Conservation (phyloP, 2,888 invertebrate genomes). For the Pterostichus madidus region DNA sequence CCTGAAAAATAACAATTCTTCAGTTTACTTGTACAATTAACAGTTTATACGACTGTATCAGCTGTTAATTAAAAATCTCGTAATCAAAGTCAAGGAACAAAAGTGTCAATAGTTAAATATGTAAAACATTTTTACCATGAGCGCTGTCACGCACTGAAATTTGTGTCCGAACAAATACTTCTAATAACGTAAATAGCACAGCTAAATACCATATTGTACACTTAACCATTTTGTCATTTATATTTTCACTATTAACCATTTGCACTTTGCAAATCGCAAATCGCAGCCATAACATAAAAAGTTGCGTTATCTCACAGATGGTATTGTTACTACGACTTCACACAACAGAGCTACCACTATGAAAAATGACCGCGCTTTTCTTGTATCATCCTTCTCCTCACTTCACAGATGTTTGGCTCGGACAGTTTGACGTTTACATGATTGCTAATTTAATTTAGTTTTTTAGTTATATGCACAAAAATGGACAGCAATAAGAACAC, state of each 20-base stretch:
- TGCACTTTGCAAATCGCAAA: slow-evolving; percentile 60
- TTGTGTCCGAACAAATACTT: slow-evolving; percentile 84
- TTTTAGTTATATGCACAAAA: not conserved
- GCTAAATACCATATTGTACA: slow-evolving; percentile 82
- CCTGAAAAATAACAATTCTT: slow-evolving; percentile 78
- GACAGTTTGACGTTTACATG: slow-evolving; percentile 32
- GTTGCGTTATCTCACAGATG: slow-evolving; percentile 66
- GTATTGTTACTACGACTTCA: slow-evolving; percentile 59
- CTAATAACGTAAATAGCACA: slow-evolving; percentile 84
- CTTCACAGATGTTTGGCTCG: slow-evolving; percentile 10
- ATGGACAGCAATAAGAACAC: slow-evolving; percentile 26
- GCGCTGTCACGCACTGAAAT: slow-evolving; percentile 86
- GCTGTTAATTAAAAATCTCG: slow-evolving; percentile 62
- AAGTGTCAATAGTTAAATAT: slow-evolving; percentile 72
- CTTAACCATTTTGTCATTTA: slow-evolving; percentile 76
- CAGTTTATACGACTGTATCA: slow-evolving; percentile 41
- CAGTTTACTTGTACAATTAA: slow-evolving; percentile 25
- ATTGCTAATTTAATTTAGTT: not conserved
- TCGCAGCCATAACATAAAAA: slow-evolving; percentile 67
- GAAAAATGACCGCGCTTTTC: slow-evolving; percentile 57
- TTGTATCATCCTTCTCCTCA: not conserved
- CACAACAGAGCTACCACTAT: slow-evolving; percentile 9
- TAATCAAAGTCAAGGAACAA: slow-evolving; percentile 59
- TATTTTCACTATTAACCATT: slow-evolving; percentile 71
- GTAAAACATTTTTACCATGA: slow-evolving; percentile 83